Evolutionary conservation across 30 jellyfish, hydroid and myxozoan genomes (phyloP), one percentile per base, ranked within the genome.

Genomic region (Sanderia malayensis): DNA sequence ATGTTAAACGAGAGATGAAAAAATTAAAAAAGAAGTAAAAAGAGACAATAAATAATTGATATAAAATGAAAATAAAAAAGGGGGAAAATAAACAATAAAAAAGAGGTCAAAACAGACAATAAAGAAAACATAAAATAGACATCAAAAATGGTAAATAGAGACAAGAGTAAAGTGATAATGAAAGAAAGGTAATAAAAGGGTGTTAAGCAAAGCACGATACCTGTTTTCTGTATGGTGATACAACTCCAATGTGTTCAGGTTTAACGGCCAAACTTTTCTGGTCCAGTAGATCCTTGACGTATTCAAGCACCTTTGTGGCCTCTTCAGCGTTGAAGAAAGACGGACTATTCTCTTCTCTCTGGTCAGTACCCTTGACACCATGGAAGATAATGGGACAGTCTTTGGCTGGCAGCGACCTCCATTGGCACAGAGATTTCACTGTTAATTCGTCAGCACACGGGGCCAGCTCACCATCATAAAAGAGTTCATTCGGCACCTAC

Each of bases 221-320:
- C 96, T 90, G 98, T 49, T 82, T 90, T 26, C 88, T 59, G 86
- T 90, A 90, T 11, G 98, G 98, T 0, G 98, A 74, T 8, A 90
- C 83, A 15, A 90, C 61, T 2, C 98, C 98, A 55, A 90, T 90
- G 18, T 90, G 87, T 11, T 72, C 92, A 28, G 80, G 87, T 11
- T 76, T 84, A 23, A 83, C 58, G 15, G 76, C 80, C 29, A 64
- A 81, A 11, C 68, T 55, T 19, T 49, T 22, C 65, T 47, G 67
- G 1, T 63, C 80, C 10, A 44, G 72, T 49, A 68, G 46, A 2
- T 26, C 23, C 61, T 71, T 81, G 23, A 83, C 98, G 52, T 83
- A 90, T 37, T 62, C 60, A 15, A 84, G 69, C 2, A 83, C 95
- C 34, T 61, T 89, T 19, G 57, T 94, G 31, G 95, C 98, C 46